Conservation (phyloP, 2,797 vertebrate species). For the Silurus lanzhouensis region DNA sequence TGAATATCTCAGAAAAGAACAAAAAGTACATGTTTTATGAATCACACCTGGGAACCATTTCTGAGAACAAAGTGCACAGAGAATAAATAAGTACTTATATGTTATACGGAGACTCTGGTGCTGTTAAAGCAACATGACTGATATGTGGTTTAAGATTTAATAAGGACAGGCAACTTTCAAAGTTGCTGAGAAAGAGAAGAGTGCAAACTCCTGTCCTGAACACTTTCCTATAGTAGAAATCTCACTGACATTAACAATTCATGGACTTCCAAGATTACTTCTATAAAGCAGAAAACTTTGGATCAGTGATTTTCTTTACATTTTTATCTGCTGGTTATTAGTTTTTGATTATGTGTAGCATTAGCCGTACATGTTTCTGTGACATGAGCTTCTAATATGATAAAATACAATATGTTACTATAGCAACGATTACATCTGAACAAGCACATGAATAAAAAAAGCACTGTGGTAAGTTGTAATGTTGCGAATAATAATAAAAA, state of each 20-base stretch:
- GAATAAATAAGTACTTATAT: neutral
- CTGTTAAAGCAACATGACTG: neutral
- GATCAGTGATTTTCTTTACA: neutral
- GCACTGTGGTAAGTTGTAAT: neutral
- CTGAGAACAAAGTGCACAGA: no score
- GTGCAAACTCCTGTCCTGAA: neutral
- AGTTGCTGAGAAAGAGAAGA: neutral
- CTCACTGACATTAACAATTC: neutral
- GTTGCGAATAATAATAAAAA: no score
- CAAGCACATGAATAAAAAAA: no score
- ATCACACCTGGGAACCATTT: neutral
- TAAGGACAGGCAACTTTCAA: neutral
- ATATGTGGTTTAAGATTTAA: slow-evolving; percentile 11
- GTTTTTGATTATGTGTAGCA: neutral
- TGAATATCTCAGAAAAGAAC: neutral
- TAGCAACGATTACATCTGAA: neutral
- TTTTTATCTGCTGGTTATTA: neutral
- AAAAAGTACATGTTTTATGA: neutral
- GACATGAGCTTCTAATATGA: neutral
- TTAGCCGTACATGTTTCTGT: neutral
- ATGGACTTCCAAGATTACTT: neutral
- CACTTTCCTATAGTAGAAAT: neutral
- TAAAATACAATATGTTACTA: neutral
- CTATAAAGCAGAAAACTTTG: neutral
- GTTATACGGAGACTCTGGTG: neutral